Conservation (phyloP, 2,888 invertebrate species). For the Sclerodermus sp. region DNA sequence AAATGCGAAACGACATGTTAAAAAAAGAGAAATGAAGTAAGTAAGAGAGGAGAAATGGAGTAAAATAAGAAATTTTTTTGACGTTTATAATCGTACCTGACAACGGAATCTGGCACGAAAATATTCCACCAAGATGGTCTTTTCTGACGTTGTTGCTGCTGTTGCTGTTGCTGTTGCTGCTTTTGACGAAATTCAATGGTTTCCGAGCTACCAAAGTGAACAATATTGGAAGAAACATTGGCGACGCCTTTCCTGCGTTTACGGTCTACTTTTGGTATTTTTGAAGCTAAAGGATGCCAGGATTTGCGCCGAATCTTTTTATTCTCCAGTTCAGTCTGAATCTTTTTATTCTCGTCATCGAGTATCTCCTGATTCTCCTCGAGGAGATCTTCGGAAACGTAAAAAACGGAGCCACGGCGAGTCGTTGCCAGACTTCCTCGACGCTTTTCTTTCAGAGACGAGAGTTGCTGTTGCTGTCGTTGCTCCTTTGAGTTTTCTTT, state of each 20-base stretch:
- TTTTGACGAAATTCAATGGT: too few species aligned
- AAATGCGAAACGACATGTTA: too few species aligned
- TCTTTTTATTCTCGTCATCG: slow-evolving; percentile 23
- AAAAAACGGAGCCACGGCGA: slow-evolving; percentile 48
- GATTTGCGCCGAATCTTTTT: slow-evolving; percentile 67
- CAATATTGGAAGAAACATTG: slow-evolving; percentile 53
- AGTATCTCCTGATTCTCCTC: slow-evolving; percentile 42
- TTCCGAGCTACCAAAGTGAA: too few species aligned
- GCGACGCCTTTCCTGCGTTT: slow-evolving; percentile 62
- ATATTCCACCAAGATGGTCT: slow-evolving; percentile 89
- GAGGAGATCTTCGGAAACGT: slow-evolving; percentile 46
- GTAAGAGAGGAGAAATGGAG: background rate
- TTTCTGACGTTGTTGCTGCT: slow-evolving; percentile 63
- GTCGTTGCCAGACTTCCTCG: slow-evolving; percentile 34
- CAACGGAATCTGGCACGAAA: slow-evolving; percentile 70
- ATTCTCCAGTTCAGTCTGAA: slow-evolving; percentile 41
- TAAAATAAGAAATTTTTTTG: background rate
- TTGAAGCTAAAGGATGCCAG: slow-evolving; percentile 60
- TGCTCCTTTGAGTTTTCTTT: slow-evolving; percentile 39
- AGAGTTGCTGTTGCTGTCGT: slow-evolving; percentile 14
- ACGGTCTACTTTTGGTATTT: slow-evolving; percentile 48
- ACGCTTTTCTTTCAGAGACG: slow-evolving; percentile 33
- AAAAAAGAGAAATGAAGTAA: background rate
- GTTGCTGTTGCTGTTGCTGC: slow-evolving; percentile 64
- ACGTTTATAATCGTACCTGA: slow-evolving; percentile 40